Evolutionary conservation across 1,140 invertebrate genomes (phyloP).

Genomic region (Rhizoglyphus robini): DNA sequence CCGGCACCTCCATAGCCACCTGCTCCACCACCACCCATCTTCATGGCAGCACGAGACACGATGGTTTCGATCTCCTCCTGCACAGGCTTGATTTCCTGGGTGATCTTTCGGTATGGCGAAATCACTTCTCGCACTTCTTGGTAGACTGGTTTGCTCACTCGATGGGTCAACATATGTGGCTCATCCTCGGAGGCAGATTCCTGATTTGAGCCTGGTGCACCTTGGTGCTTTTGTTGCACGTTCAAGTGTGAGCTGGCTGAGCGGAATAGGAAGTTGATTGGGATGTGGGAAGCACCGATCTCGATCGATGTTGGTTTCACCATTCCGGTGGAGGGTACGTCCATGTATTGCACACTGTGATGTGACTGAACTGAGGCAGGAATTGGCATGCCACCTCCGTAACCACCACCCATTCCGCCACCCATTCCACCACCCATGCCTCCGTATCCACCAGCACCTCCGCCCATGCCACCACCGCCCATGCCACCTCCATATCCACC

Average conservation of each 20-base stretch:
- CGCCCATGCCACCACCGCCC: background rate
- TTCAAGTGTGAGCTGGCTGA: constrained; percentile 13
- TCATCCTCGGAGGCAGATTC: constrained; percentile 17
- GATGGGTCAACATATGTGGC: background rate
- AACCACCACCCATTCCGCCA: background rate
- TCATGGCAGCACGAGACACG: background rate
- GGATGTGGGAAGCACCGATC: constrained; percentile 6
- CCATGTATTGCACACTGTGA: constrained; percentile 5
- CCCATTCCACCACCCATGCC: background rate
- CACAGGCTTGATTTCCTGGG: constrained; percentile 11
- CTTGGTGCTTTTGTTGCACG: constrained; percentile 6
- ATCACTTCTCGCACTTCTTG: constrained; percentile 15
- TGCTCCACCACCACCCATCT: background rate
- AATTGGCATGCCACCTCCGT: background rate
- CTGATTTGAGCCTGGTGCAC: background rate
- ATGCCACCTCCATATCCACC: background rate
- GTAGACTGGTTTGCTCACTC: constrained; percentile 19
- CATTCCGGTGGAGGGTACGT: constrained; percentile 14
- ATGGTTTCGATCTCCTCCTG: constrained; percentile 1
- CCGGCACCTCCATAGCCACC: background rate
- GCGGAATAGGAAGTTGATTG: constrained; percentile 17
- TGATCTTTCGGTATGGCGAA: constrained; percentile 17
- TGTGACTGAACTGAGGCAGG: background rate
- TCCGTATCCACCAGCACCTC: background rate
- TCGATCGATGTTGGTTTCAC: constrained; percentile 14